A percentile compares a stretch with the other conserved stretches of the same genome.
phyloP scores from a whole-genome alignment of 2,113 vertebrate genomes.

The Pavo muticus region DNA sequence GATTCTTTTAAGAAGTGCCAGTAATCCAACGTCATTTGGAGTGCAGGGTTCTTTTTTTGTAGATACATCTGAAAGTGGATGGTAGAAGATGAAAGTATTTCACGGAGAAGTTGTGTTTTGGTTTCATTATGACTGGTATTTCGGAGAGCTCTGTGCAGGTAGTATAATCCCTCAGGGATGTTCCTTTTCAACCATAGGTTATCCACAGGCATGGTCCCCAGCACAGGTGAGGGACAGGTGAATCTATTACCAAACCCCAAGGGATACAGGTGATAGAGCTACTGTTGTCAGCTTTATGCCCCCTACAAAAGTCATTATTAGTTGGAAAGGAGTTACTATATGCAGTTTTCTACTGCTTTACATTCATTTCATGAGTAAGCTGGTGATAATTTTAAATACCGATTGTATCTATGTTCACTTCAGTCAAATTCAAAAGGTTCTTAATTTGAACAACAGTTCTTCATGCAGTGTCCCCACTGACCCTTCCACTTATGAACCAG shows the following conservation, averaged over 20 bases:
- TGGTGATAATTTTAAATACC: neutral
- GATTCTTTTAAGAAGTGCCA: neutral
- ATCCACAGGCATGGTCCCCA: fast-evolving
- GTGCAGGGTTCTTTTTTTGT: neutral
- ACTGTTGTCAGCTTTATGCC: neutral
- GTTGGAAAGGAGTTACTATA: neutral
- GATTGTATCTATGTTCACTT: neutral
- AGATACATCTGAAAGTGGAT: neutral
- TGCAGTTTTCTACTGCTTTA: neutral
- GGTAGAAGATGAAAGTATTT: neutral
- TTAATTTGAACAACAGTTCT: neutral
- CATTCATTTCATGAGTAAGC: neutral
- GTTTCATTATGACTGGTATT: neutral
- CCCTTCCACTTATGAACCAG: neutral
- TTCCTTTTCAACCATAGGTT: neutral
- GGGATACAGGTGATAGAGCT: neutral
- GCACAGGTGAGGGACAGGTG: fast-evolving
- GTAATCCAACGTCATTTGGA: fast-evolving
- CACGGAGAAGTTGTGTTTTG: neutral
- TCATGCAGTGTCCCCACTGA: neutral
- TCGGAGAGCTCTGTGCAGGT: neutral
- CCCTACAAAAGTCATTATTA: neutral
- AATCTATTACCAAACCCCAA: neutral
- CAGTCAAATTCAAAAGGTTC: neutral
- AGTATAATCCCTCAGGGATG: neutral